A percentile compares a stretch with the other conserved stretches of the same genome.
These are phyloP conservation scores for Hybos culiciformis DNA, from an alignment of 2,888 invertebrate species.

Conservation along the genomic window DNA sequence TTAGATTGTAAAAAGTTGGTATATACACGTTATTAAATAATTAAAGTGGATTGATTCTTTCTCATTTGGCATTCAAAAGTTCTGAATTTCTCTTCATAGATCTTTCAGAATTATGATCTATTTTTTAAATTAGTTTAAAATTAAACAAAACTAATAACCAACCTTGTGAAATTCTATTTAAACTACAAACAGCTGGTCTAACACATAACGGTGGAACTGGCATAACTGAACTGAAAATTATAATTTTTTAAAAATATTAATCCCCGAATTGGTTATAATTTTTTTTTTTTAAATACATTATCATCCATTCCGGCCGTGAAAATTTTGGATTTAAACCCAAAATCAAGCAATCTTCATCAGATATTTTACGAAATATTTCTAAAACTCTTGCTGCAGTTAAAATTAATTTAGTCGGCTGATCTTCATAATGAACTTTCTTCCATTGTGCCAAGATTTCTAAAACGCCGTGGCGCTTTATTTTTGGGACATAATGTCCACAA, in stretches of 20 bases:
- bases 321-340: conserved; percentile 87
- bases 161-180: too few relatives aligned
- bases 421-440: conserved; percentile 75
- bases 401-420: conserved; percentile 80
- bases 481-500: conserved; percentile 90
- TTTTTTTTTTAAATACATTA: too few relatives aligned
- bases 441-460: conserved; percentile 87
- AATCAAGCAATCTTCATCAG: conserved; percentile 84
- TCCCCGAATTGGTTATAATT: too few relatives aligned
- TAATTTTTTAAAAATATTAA: too few relatives aligned
- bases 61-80: too few relatives aligned
- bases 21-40: too few relatives aligned
- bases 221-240: conserved; percentile 67
- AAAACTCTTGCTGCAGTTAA: conserved; percentile 88
- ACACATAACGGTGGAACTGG: conserved; percentile 91
- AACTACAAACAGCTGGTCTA: conserved; percentile 90
- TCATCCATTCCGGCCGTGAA: conserved; percentile 96
- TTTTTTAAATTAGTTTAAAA: too few relatives aligned
- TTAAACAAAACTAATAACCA: too few relatives aligned
- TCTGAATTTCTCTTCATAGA: too few relatives aligned
- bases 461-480: conserved; percentile 70
- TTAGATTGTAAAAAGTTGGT: too few relatives aligned
- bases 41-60: too few relatives aligned
- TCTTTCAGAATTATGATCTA: too few relatives aligned
- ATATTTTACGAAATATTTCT: conserved; percentile 83